Evolutionary conservation across 2,113 vertebrate species (phyloP), one percentile per base, ranked within the genome.

Genomic region (Sapajus apella): DNA sequence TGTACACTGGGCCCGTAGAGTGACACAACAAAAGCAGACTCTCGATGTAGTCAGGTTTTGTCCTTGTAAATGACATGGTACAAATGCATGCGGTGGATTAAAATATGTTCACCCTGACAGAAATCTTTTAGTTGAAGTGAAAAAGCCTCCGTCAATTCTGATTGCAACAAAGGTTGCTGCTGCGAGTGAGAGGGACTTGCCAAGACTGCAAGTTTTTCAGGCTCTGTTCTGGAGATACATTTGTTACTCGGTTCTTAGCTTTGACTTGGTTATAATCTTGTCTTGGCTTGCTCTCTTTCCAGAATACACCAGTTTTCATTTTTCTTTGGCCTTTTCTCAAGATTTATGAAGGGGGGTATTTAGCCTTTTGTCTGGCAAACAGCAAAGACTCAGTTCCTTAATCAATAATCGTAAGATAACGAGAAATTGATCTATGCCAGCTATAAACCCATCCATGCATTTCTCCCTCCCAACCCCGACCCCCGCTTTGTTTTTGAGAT

Each of bases 351-450:
- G 55, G 37, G 37, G 23, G 55, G 21, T 2, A 2, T 37, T 91
- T 87, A 87, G 75, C 55, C 80, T 95, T 95, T 91, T 97, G 35
- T 95, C 56, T 37, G 47, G 13, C 30, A 82, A 10, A 90, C 35
- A 5, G 13, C 30, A 82, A 10, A 90, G n/a, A 5, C 5, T 37
- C 61, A 95, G 93, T 92, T 87, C 14, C 1, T 45, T 95, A 56
- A 80, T 97, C 90, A 77, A 89, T 95, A 85, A 94, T 85, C 92
- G 87, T 96, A 95, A 73, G 96, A 55, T 96, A 87, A 94, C 96
- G 93, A 35, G 40, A 96, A 94, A 95, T 90, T 92, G 88, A 87
- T 85, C 91, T 11, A 6, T 27, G 37, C 14, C 92, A 47, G 23
- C 91, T 75, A 43, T 93, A 97, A 94, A 91, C 83, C 90, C 93